Base-by-base conservation (phyloP, 2,797 vertebrate species). In the Pagetopsis macropterus region DNA sequence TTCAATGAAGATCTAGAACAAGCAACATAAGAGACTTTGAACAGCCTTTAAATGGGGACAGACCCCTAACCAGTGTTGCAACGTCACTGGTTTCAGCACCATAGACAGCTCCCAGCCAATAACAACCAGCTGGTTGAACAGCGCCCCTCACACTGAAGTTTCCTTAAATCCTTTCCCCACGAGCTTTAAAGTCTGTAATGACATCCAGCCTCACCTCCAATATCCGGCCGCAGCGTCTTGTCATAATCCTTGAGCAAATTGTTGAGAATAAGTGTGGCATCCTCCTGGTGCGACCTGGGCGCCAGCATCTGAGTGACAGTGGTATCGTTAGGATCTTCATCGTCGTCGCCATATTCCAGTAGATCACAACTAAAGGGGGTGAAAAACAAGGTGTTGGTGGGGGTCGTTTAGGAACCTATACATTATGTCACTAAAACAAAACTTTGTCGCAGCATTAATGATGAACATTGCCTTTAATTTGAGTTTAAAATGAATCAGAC, bases 201-300 rank as follows among this genome's bases (percentile, higher is more conserved):
- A 0, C 6, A 11, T 7, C 46, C 5, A 31, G 2, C 23, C 95
- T 95, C 86, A 97, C 96, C 93, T 88, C 96, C 96, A 44, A 97
- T 97, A 71, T 97, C 96, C 2, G 96, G 96, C 8, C 96, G 93
- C 40, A 97, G 94, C 27, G 96, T 97, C 88, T 94, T 96, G 89
- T 97, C 96, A 11, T 97, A 97, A 50, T 97, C 96, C 90, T 95
- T 95, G 56, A 97, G 92, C 59, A 97, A 72, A 58, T 96, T 95
- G 89, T 97, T 97, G 49, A 97, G 92, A 54, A 97, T 96, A 9
- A 93, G 90, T 1, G 96, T 97, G 83, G 96, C 95, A 6, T 97
- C 96, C n/a, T 94, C 95, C 85, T 97, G 95, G 69, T 97, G 95
- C n/a, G 95, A 92, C 87, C 95, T 95, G 57, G 96, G 96, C 31